These are phyloP conservation scores for Engraulis encrasicolus DNA, from an alignment of 2,113 vertebrate genomes.

Conservation along the genomic window DNA sequence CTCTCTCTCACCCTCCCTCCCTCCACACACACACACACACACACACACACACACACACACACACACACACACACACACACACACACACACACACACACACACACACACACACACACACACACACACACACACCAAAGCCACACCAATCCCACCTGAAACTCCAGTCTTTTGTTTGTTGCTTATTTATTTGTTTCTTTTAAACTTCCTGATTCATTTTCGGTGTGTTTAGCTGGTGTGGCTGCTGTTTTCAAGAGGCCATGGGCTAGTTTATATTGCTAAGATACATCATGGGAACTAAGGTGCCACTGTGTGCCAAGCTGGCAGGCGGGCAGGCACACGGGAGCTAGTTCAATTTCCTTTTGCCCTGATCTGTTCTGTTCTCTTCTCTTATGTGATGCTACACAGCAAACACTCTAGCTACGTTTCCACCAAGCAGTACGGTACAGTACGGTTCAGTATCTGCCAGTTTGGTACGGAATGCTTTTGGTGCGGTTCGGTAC, in stretches of 20 bases:
- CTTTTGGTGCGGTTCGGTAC: too few relatives aligned
- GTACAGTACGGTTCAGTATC: too few relatives aligned
- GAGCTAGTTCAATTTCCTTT: not conserved
- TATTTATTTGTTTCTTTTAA: not conserved
- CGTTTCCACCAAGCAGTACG: too few relatives aligned
- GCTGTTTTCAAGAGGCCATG: not conserved
- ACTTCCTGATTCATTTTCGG: not conserved
- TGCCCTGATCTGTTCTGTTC: not conserved
- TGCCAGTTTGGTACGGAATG: too few relatives aligned
- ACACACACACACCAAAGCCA: not conserved
- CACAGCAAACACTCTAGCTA: not conserved
- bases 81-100: too few relatives aligned
- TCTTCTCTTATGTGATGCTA: not conserved
- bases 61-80: too few relatives aligned
- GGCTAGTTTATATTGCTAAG: constrained; percentile 11
- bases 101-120: not conserved
- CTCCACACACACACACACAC: too few relatives aligned
- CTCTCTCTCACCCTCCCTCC: too few relatives aligned
- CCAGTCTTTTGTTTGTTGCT: not conserved
- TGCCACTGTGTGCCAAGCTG: not conserved
- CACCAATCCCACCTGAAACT: not conserved
- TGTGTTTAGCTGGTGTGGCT: not conserved
- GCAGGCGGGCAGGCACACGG: too few relatives aligned
- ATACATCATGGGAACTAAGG: not conserved
- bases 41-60: too few relatives aligned